Conservation (phyloP, 2,888 invertebrate genomes). For the Drosophila percnosoma region DNA sequence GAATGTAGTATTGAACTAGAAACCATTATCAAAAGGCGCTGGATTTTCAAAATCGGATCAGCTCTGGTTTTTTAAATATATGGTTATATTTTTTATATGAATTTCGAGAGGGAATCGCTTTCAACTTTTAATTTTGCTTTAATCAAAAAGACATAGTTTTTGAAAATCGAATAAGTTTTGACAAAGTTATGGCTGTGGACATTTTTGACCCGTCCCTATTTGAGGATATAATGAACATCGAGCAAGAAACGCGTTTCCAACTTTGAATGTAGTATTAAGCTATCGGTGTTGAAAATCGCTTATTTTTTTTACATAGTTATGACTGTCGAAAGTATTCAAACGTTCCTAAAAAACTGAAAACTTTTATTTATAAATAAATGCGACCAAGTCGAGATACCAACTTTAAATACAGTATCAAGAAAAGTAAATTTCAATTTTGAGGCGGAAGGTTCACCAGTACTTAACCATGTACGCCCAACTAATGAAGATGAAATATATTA, state of each 20-base stretch:
- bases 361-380: neutral
- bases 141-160: neutral
- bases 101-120: no score
- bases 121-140: neutral
- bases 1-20: no score
- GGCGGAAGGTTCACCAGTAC: neutral
- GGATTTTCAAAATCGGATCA: no score
- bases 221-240: no score
- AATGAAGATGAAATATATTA: neutral
- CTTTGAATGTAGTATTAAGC: neutral
- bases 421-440: neutral
- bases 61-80: no score
- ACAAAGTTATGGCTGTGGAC: neutral
- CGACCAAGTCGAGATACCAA: neutral
- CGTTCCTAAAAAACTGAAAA: no score
- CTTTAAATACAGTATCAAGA: neutral
- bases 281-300: neutral
- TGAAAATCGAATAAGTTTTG: neutral
- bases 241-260: neutral
- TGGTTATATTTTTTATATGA: fast-evolving
- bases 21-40: no score
- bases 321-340: no score
- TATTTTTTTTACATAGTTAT: neutral
- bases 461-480: neutral
- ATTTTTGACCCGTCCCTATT: neutral